Base-by-base conservation (phyloP, 2,888 invertebrate genomes). In the Leucoma salicis region DNA sequence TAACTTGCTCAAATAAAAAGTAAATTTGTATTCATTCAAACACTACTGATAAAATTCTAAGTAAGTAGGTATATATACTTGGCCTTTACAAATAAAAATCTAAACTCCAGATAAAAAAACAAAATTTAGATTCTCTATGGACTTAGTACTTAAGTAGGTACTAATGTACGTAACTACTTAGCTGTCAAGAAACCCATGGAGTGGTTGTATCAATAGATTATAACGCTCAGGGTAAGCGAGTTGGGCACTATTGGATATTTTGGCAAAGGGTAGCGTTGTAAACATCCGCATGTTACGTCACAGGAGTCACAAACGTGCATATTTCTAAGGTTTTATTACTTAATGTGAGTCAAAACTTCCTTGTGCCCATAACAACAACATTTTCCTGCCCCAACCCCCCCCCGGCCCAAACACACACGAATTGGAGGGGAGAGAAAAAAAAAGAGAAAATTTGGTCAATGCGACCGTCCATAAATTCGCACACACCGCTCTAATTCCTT, bases 401-500 rank as follows among this genome's bases (percentile, higher is more conserved):
- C 15, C 4, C 50, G 63, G 53, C 44, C 57, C 60, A 61, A 67
- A 70, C 64, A 69, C 64, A 69, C 61, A 64, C 63, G 63, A 60
- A 62, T 62, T 56, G 61, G 55, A 63, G 49, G 55, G 50, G 44
- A 53, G 49, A 49, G 61, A 66, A 69, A 74, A 75, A 75, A 77
- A 70, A 71, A 76, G 71, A 71, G 70, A 72, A 77, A 77, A 79
- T 75, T 80, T 78, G 78, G 78, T 79, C 82, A 79, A 10, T 66
- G 71, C 69, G 70, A 70, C 75, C 79, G 69, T 74, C 72, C 76
- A 82, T 85, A 85, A 85, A 84, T 85, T 77, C 72, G 66, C 65
- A 73, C 72, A 70, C 69, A 74, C 72, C 72, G 79, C 70, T 80
- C 84, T 83, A 84, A 86, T 84, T 82, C 82, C 82, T 86, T 85